phyloP scores from a whole-genome alignment of 1,140 invertebrate species.

The Trichogramma pretiosum region DNA sequence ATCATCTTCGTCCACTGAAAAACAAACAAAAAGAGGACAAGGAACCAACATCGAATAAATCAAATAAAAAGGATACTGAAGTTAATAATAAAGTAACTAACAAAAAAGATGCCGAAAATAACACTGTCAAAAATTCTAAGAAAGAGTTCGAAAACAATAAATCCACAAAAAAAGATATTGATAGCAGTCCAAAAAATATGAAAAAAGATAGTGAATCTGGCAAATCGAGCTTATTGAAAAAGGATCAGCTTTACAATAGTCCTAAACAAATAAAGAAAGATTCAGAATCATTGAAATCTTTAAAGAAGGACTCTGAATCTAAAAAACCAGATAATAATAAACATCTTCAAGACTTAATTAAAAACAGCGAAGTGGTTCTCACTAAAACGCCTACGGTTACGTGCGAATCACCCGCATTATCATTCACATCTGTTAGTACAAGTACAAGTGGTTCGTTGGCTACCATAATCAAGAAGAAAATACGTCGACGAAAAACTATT shows the following conservation, averaged over 20 bases:
- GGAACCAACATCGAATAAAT: slow-evolving; percentile 10
- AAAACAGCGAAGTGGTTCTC: slow-evolving; percentile 15
- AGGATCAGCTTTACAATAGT: no score
- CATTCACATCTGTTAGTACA: neutral
- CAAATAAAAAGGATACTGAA: slow-evolving; percentile 5
- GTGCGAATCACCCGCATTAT: neutral
- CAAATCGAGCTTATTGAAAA: slow-evolving; percentile 18
- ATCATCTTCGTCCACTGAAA: neutral
- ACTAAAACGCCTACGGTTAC: slow-evolving; percentile 12
- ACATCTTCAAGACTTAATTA: slow-evolving; percentile 10
- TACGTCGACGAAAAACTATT: slow-evolving; percentile 63
- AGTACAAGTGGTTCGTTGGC: slow-evolving; percentile 9
- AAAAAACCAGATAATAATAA: slow-evolving; percentile 10
- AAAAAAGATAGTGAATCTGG: slow-evolving; percentile 11
- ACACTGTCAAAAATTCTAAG: slow-evolving; percentile 1
- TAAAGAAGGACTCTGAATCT: neutral
- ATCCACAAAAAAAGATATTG: neutral
- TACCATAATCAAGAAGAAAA: slow-evolving; percentile 51
- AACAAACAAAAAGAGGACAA: slow-evolving; percentile 18
- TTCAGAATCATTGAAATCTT: neutral
- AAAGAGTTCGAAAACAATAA: slow-evolving; percentile 2
- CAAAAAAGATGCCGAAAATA: slow-evolving; percentile 3
- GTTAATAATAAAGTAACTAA: neutral
- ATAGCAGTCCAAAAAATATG: slow-evolving; percentile 1
- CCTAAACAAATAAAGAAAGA: no score